Base-by-base conservation (phyloP, 1,140 invertebrate species). In the Platorchestia sp. region DNA sequence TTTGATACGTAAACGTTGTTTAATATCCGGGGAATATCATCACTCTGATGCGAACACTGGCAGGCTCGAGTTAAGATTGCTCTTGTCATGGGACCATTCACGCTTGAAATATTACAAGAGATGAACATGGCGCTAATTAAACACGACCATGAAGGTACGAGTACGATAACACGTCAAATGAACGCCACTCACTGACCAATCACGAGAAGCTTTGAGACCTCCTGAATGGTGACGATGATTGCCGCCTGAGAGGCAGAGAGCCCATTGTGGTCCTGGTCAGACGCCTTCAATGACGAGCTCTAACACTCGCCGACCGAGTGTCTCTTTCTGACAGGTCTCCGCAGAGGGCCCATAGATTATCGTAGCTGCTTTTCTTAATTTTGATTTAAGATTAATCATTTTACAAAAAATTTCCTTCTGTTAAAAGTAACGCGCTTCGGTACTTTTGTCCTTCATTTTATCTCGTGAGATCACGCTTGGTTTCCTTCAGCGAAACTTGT, bases 211-310 rank as follows among this genome's bases (percentile, higher is more conserved):
- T 42, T 90, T 90, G 87, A 90, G 59, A 90, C 87, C 27, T 19
- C 41, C 42, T 90, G 41, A 90, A 90, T 90, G 27, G 87, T 90
- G 87, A 90, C 87, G 41, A 27, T 43, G 41, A 90, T 90, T 90
- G 87, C 87, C 42, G 10, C 19, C 14, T 10, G 27, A 75, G 59
- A 27, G 59, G 59, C 27, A 27, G 59, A 75, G 59, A 75, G 59
- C 27, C 59, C 59, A 19, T 75, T 75, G 59, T 75, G 59, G 59
- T 27, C 27, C 14, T 75, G 59, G 59, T 36, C 59, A 27, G 27
- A 27, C 59, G 36, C 14, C 59, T 75, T 75, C 59, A 75, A 75
- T 75, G 14, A 75, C 14, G 59, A 36, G 59, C 59, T 75, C 59
- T 75, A 75, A 75, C 14, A 75, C 59, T 75, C 59, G 59, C 59